phyloP scores from a whole-genome alignment of 2,797 vertebrate species.

The Phyllotis vaccarum region DNA sequence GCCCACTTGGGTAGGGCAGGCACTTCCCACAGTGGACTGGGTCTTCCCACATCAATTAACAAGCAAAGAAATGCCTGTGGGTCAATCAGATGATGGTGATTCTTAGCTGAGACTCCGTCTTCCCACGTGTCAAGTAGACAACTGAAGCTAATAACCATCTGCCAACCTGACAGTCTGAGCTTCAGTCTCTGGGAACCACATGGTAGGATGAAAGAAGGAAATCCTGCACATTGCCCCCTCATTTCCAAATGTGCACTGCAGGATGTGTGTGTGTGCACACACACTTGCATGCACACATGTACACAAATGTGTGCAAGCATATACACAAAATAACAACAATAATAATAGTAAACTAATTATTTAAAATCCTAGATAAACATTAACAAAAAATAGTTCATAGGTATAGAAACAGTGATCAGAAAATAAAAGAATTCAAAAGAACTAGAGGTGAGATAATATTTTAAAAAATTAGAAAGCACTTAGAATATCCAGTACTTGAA shows the following conservation, averaged over 20 bases:
- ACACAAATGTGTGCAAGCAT: neutral
- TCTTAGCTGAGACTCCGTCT: neutral
- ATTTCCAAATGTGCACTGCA: neutral
- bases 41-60: neutral
- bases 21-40: neutral
- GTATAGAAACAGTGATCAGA: conserved; percentile 5
- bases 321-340: neutral
- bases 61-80: neutral
- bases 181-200: neutral
- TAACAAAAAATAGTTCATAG: conserved; percentile 3
- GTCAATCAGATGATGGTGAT: neutral
- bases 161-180: neutral
- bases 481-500: neutral
- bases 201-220: neutral
- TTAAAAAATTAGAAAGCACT: conserved; percentile 7
- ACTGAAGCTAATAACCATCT: too few relatives aligned
- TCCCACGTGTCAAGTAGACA: neutral
- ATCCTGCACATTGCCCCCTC: neutral
- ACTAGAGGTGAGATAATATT: neutral
- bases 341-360: neutral
- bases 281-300: neutral
- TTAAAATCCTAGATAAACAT: conserved; percentile 7
- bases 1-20: too few relatives aligned
- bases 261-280: neutral
- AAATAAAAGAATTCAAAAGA: conserved; percentile 51